Evolutionary conservation across 1,140 invertebrate species (phyloP).

Genomic region (Cephus cinctus): DNA sequence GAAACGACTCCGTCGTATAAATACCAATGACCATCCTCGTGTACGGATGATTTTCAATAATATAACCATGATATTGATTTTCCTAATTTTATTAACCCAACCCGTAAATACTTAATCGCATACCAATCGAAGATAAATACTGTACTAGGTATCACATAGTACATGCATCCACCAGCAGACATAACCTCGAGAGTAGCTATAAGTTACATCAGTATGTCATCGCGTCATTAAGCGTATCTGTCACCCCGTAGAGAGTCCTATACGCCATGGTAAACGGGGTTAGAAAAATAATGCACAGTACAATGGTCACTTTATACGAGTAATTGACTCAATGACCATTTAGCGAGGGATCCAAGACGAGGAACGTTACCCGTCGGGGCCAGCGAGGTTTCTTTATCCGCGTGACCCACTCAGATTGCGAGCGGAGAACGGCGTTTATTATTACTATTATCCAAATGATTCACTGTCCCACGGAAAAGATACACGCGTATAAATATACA

Average conservation of each 20-base stretch:
- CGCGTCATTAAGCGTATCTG: constrained; percentile 24
- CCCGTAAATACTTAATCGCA: no score
- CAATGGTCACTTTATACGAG: constrained; percentile 52
- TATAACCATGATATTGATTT: no score
- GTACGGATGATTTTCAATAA: no score
- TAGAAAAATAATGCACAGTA: constrained; percentile 48
- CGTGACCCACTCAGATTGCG: constrained; percentile 39
- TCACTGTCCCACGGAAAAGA: constrained; percentile 21
- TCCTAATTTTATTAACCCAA: no score
- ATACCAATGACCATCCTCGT: no score
- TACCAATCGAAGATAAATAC: no score
- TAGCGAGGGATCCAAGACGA: constrained; percentile 33
- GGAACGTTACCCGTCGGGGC: constrained; percentile 8
- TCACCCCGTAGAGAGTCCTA: background rate
- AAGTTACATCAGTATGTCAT: constrained; percentile 20
- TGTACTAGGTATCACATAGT: no score
- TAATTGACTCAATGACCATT: constrained; percentile 54
- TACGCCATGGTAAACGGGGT: constrained; percentile 35
- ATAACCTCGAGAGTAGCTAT: no score
- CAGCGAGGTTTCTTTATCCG: constrained; percentile 40
- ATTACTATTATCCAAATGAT: constrained; percentile 28
- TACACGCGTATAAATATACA: no score
- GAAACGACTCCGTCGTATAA: no score
- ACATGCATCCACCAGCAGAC: no score
- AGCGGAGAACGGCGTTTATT: constrained; percentile 16